phyloP scores from a whole-genome alignment of 1,140 invertebrate species.

The Drosophila nigromelanica region DNA sequence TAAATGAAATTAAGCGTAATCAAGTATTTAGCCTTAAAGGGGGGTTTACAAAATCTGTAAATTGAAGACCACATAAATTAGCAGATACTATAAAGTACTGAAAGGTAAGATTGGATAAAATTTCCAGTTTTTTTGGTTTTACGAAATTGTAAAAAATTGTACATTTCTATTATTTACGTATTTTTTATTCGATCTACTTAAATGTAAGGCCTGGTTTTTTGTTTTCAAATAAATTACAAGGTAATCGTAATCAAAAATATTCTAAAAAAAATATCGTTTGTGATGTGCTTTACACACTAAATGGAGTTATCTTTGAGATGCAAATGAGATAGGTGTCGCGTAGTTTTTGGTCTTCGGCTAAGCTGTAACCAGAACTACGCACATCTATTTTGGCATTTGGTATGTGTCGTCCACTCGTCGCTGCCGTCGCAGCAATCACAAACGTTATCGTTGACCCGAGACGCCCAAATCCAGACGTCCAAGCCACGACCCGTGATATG shows the following conservation, averaged over 20 bases:
- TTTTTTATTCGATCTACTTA: constrained; percentile 65
- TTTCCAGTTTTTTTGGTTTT: neutral
- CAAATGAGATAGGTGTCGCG: constrained; percentile 34
- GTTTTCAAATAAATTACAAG: constrained; percentile 68
- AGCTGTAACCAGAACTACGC: constrained; percentile 50
- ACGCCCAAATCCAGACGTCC: constrained; percentile 84
- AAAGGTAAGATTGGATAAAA: neutral
- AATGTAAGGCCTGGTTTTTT: constrained; percentile 12
- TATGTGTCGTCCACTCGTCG: constrained; percentile 86
- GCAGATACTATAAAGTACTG: neutral
- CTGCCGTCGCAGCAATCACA: constrained; percentile 96
- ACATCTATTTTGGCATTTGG: constrained; percentile 68
- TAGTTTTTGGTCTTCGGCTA: constrained; percentile 12
- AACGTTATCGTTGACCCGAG: constrained; percentile 95
- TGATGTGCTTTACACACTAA: constrained; percentile 62
- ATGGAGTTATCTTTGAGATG: constrained; percentile 43
- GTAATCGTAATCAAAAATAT: constrained; percentile 32
- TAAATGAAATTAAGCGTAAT: constrained; percentile 47
- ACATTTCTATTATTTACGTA: constrained; percentile 8
- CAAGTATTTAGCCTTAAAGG: neutral
- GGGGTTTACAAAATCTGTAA: neutral
- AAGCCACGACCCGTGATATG: constrained; percentile 81
- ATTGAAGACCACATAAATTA: neutral
- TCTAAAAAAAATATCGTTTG: constrained; percentile 66
- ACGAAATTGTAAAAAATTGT: too few species aligned